These are phyloP conservation scores for Glaucomys volans DNA, from an alignment of 2,113 vertebrate genomes.

Conservation along the genomic window DNA sequence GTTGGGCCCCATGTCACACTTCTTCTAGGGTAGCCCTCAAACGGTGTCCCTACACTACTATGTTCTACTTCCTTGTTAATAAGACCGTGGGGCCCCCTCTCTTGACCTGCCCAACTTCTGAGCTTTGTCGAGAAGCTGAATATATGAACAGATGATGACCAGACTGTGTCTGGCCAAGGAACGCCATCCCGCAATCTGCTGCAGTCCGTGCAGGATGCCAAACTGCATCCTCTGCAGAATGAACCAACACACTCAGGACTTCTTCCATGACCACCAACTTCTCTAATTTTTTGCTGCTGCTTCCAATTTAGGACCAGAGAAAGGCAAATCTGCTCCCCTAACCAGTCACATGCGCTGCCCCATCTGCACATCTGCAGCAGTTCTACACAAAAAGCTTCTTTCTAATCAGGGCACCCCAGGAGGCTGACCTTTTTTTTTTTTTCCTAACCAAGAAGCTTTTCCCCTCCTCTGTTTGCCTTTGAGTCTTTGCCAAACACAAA, in stretches of 20 bases:
- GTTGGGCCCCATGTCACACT: neutral
- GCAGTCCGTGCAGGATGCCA: neutral
- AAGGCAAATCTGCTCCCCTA: neutral
- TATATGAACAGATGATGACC: neutral
- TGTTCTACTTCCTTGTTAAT: neutral
- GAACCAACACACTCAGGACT: rapidly evolving
- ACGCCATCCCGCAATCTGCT: neutral
- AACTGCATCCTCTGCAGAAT: neutral
- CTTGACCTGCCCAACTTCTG: neutral
- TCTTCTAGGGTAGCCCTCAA: neutral
- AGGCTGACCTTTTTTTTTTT: too few species aligned
- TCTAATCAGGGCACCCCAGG: neutral
- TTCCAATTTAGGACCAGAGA: neutral
- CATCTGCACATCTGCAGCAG: neutral
- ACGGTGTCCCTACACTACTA: neutral
- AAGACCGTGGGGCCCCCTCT: neutral
- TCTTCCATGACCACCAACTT: neutral
- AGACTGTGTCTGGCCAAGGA: rapidly evolving
- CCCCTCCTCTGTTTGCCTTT: neutral
- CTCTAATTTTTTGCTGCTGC: neutral
- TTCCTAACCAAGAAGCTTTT: too few species aligned
- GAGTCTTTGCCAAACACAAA: neutral
- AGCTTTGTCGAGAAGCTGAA: neutral
- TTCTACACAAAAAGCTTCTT: neutral
- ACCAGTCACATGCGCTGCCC: neutral